phyloP scores from a whole-genome alignment of 2,113 vertebrate genomes.

The Cyprinodon tularosa region DNA sequence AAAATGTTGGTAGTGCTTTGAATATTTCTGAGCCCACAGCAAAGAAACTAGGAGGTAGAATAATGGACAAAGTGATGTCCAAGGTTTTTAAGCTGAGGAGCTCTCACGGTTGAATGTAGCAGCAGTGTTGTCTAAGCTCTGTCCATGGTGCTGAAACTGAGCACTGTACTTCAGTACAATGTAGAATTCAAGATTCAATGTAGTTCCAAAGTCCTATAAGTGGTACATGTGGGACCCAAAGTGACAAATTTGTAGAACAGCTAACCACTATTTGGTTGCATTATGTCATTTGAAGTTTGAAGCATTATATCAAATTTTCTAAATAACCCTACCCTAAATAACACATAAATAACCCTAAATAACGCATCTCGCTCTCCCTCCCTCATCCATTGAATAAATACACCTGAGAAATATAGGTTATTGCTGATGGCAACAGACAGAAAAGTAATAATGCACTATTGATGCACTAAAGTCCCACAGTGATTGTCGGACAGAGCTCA shows the following conservation, averaged over 20 bases:
- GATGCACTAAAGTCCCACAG: constrained; percentile 65
- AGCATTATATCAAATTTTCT: neutral
- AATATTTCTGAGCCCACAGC: neutral
- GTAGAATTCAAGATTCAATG: neutral
- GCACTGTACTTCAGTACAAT: too few relatives aligned
- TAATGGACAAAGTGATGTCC: neutral
- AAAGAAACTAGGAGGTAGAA: neutral
- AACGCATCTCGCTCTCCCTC: neutral
- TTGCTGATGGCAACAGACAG: constrained; percentile 52
- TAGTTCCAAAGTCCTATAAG: neutral
- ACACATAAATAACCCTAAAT: too few relatives aligned
- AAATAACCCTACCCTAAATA: neutral
- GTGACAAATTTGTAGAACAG: too few relatives aligned
- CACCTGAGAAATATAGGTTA: constrained; percentile 46
- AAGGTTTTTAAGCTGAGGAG: neutral
- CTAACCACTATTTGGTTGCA: neutral
- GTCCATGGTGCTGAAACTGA: constrained; percentile 2
- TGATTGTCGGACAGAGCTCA: constrained; percentile 65
- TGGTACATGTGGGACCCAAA: neutral
- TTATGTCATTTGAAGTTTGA: neutral
- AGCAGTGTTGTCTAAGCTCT: neutral
- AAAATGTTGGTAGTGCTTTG: neutral
- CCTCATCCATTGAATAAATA: constrained; percentile 40
- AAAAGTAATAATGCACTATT: constrained; percentile 64
- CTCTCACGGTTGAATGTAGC: neutral